Evolutionary conservation across 2,113 vertebrate genomes (phyloP).

Genomic region (Phasianus colchicus): DNA sequence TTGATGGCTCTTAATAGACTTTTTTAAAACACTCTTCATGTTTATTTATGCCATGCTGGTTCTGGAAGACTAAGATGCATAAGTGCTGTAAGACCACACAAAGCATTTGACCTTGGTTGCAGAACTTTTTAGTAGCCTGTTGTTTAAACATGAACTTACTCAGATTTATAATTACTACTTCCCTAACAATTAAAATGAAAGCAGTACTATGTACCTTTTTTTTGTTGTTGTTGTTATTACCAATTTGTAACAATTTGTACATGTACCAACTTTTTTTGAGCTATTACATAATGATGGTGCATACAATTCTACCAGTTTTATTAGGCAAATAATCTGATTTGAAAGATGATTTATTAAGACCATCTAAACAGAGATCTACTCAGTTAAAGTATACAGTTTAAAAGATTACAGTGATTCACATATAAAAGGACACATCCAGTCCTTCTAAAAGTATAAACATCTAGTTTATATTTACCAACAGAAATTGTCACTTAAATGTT

Average conservation of each 20-base stretch:
- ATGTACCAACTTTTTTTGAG: neutral
- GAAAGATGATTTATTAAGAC: neutral
- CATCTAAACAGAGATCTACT: neutral
- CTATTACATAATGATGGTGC: neutral
- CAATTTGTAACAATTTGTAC: neutral
- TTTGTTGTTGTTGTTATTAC: neutral
- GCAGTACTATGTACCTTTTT: too few relatives aligned
- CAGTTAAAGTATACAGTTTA: neutral
- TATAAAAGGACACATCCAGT: neutral
- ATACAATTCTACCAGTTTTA: neutral
- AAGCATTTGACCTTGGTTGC: neutral
- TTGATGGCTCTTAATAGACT: neutral
- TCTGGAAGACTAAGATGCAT: neutral
- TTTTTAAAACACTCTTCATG: neutral
- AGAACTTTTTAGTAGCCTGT: neutral
- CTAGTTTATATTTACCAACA: too few relatives aligned
- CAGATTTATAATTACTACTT: neutral
- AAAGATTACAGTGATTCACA: accelerated
- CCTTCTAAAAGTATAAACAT: too few relatives aligned
- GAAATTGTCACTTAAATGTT: neutral
- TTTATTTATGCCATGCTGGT: neutral
- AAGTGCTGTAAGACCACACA: neutral
- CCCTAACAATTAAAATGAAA: neutral
- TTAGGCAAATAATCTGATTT: neutral
- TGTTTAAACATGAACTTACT: neutral